These are phyloP conservation scores for Ambastaia sidthimunki DNA, from an alignment of 2,797 vertebrate genomes.

Conservation along the genomic window DNA sequence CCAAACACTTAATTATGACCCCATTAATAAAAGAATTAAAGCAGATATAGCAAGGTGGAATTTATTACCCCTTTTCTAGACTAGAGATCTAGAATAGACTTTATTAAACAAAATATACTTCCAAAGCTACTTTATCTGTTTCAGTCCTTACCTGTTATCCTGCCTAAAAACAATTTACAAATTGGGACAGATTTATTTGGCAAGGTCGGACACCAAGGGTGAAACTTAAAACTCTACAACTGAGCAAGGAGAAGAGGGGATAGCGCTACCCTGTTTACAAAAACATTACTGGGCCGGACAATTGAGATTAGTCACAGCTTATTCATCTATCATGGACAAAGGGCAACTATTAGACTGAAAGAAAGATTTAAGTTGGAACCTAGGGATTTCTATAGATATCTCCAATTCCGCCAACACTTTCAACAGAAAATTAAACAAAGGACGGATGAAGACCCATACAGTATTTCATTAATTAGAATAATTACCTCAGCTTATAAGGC, in stretches of 20 bases:
- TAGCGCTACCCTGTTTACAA: no score
- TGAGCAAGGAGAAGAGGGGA: neutral
- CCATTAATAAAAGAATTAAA: neutral
- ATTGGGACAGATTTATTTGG: neutral
- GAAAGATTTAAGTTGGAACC: no score
- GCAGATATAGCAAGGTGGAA: neutral
- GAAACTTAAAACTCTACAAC: neutral
- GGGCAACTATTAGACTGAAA: no score
- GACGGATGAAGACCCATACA: no score
- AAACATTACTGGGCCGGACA: neutral
- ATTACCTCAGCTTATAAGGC: no score
- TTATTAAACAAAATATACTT: constrained; percentile 9
- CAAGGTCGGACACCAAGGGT: neutral
- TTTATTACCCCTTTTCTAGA: neutral
- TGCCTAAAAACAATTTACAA: neutral
- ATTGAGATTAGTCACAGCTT: no score
- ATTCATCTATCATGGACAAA: no score
- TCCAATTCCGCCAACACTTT: no score
- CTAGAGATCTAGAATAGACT: neutral
- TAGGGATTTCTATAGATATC: no score
- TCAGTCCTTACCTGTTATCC: neutral
- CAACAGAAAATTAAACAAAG: no score
- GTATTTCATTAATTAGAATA: no score
- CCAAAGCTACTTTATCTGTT: neutral
- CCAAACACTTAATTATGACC: no score